These are phyloP conservation scores for Yasuhikotakia modesta DNA, from an alignment of 2,797 vertebrate species.

Conservation along the genomic window DNA sequence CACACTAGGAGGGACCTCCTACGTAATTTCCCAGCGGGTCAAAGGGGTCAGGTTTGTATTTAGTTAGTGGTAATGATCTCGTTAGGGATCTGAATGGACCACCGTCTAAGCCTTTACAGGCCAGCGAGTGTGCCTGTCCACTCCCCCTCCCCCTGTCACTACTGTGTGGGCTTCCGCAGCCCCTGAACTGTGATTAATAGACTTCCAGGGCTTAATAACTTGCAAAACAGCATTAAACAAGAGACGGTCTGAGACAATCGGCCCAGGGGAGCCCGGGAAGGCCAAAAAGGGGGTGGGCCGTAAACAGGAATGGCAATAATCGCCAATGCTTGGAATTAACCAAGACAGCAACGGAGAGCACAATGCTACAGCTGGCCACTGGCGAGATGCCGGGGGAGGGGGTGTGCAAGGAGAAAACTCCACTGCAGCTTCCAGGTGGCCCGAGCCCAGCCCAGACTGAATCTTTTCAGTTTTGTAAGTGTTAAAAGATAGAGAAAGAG, in stretches of 20 bases:
- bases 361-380: constrained; percentile 93
- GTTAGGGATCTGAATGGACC: constrained; percentile 89
- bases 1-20: constrained; percentile 76
- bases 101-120: constrained; percentile 87
- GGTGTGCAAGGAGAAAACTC: constrained; percentile 70
- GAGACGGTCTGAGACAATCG: constrained; percentile 86
- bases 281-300: constrained; percentile 58
- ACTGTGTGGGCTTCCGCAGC: constrained; percentile 89
- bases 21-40: constrained; percentile 87
- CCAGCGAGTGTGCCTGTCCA: constrained; percentile 83
- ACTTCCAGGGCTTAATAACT: constrained; percentile 93
- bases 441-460: constrained; percentile 74
- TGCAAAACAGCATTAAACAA: constrained; percentile 94
- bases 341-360: constrained; percentile 79
- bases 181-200: constrained; percentile 93
- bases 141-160: constrained; percentile 78
- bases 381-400: constrained; percentile 82
- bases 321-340: constrained; percentile 83
- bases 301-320: constrained; percentile 87
- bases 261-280: constrained; percentile 58
- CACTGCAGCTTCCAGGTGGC: constrained; percentile 89
- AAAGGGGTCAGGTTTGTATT: constrained; percentile 88
- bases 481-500: constrained; percentile 81
- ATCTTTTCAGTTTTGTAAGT: constrained; percentile 90
- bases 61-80: constrained; percentile 92